Percentiles rank a stretch among this genome's conserved stretches.
These are phyloP conservation scores for Oreocharis arfaki DNA, from an alignment of 2,113 vertebrate species.

Conservation along the genomic window DNA sequence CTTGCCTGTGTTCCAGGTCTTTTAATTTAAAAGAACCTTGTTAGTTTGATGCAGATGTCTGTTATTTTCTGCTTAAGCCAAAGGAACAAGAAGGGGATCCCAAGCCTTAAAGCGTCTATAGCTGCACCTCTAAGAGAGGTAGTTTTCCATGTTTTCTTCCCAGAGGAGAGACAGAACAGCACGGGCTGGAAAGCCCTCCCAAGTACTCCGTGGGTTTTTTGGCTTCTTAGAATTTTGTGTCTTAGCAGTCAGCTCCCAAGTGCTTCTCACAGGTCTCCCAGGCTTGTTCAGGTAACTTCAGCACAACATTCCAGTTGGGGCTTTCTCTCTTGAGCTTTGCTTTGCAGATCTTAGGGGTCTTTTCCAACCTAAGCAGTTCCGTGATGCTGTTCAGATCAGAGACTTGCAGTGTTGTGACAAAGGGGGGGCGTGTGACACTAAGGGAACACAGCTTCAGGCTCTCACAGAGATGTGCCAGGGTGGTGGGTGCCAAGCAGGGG, in stretches of 20 bases:
- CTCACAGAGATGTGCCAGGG: not conserved
- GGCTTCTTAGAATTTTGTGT: not conserved
- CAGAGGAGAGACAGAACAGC: not conserved
- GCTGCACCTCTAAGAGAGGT: not conserved
- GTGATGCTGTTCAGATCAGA: not conserved
- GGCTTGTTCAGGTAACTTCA: rapidly evolving
- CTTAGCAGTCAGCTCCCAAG: not conserved
- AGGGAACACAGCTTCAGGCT: not conserved
- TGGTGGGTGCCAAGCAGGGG: rapidly evolving
- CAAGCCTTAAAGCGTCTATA: not conserved
- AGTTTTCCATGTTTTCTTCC: not conserved
- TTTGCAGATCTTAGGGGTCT: not conserved
- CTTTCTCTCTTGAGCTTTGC: not conserved
- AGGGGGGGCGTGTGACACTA: rapidly evolving
- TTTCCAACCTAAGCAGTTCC: not conserved
- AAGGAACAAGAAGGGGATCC: not conserved
- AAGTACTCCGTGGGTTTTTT: rapidly evolving
- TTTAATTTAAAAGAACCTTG: not conserved
- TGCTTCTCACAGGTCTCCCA: not conserved
- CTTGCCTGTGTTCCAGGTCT: not conserved
- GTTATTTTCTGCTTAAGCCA: not conserved
- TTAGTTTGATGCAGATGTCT: not conserved
- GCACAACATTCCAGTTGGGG: rapidly evolving
- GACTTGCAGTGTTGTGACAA: not conserved
- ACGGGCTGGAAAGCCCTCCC: not conserved